These are phyloP conservation scores for Diplodus sargus DNA, from an alignment of 2,797 vertebrate genomes.

Conservation along the genomic window DNA sequence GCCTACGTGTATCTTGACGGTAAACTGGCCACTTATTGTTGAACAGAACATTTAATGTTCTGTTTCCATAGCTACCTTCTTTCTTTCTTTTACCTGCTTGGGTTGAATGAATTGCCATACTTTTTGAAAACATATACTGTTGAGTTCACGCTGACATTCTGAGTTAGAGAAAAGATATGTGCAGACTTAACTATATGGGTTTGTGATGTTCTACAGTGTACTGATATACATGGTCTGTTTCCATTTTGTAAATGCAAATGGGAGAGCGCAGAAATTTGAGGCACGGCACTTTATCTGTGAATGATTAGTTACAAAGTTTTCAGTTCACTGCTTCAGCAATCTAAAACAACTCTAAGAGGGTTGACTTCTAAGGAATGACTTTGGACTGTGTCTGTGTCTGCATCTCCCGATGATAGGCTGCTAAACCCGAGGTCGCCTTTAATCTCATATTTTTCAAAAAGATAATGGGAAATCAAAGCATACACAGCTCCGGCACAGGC, in stretches of 20 bases:
- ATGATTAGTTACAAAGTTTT: conserved; percentile 43
- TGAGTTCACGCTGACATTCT: not conserved
- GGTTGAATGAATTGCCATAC: not conserved
- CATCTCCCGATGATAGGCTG: conserved; percentile 50
- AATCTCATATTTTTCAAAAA: conserved; percentile 63
- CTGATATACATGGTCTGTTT: conserved; percentile 1
- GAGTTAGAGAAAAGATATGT: not conserved
- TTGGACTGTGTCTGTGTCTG: conserved; percentile 47
- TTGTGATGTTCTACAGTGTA: conserved; percentile 1
- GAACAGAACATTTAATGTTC: too few relatives aligned
- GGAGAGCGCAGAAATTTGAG: conserved; percentile 16
- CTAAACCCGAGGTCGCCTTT: conserved; percentile 56
- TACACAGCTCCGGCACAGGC: conserved; percentile 30
- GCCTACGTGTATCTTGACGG: too few relatives aligned
- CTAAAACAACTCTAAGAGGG: conserved; percentile 49
- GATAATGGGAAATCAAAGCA: conserved; percentile 69
- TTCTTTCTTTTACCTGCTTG: too few relatives aligned
- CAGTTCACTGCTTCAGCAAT: conserved; percentile 39
- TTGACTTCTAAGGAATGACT: conserved; percentile 56
- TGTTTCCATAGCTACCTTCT: too few relatives aligned
- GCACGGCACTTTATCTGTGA: conserved; percentile 32
- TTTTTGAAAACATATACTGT: not conserved
- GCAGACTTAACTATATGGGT: not conserved
- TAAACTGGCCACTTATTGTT: too few relatives aligned
- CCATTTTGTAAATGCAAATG: conserved; percentile 18